A percentile compares a stretch with the other conserved stretches of the same genome.
These are phyloP conservation scores for Aphidoletes aphidimyza DNA, from an alignment of 2,888 invertebrate species.

Conservation along the genomic window DNA sequence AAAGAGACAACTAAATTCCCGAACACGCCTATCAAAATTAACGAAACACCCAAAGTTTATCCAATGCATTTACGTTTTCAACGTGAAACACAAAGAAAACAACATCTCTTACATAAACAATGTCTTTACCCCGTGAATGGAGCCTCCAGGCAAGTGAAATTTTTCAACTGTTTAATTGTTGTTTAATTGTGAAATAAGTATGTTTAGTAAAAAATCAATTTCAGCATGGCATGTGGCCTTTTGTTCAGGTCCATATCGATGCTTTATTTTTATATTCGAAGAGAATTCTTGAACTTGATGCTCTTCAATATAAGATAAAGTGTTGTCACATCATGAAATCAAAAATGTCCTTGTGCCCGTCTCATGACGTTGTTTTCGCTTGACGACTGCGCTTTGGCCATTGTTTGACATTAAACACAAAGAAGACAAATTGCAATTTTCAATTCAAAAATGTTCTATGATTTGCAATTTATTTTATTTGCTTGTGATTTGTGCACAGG, in stretches of 20 bases:
- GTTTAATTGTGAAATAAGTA: no score
- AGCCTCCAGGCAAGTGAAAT: conserved; percentile 65
- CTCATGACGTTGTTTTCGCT: no score
- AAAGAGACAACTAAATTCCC: not conserved
- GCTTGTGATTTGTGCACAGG: not conserved
- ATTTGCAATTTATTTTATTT: not conserved
- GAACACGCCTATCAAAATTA: conserved; percentile 58
- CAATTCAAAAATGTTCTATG: not conserved
- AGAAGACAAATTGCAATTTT: not conserved
- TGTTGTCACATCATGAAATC: not conserved
- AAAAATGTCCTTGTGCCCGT: not conserved
- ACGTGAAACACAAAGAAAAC: conserved; percentile 67
- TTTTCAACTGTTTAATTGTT: no score
- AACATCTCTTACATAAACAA: conserved; percentile 64
- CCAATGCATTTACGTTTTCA: conserved; percentile 69
- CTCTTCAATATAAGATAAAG: no score
- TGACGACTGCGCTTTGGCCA: no score
- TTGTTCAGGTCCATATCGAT: no score
- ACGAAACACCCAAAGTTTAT: conserved; percentile 65
- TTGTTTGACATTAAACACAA: no score
- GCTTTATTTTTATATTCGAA: no score
- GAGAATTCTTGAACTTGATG: no score
- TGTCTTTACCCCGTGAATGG: conserved; percentile 67
- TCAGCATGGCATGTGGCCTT: no score
- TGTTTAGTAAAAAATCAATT: no score